Percentiles rank a stretch among this genome's conserved stretches.
Evolutionary conservation across 2,797 vertebrate species (phyloP).

Genomic region (Schizothorax lantsangensis): DNA sequence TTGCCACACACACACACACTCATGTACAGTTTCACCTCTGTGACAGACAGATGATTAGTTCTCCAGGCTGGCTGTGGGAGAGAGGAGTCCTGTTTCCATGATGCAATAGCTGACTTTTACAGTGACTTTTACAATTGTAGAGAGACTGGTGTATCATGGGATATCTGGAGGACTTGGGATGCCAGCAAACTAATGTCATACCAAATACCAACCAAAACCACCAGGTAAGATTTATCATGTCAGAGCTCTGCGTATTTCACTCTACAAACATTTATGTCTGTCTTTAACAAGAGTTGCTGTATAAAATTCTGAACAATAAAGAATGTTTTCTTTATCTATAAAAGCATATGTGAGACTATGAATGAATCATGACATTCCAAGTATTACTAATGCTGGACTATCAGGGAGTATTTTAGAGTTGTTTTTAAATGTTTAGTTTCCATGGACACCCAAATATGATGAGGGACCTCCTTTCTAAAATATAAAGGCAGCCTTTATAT

Average conservation of each 20-base stretch:
- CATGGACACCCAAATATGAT: not conserved
- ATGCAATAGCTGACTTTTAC: conserved; percentile 69
- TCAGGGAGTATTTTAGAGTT: not conserved
- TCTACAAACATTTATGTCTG: not conserved
- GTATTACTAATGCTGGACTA: conserved; percentile 1
- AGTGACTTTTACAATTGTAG: conserved; percentile 68
- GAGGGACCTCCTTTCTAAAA: not conserved
- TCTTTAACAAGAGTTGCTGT: not conserved
- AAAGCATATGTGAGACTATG: not conserved
- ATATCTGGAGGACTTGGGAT: conserved; percentile 57
- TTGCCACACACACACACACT: conserved; percentile 54
- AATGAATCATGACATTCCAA: not conserved
- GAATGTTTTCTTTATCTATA: not conserved
- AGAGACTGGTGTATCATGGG: conserved; percentile 59
- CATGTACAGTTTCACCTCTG: conserved; percentile 55
- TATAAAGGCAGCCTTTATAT: not conserved
- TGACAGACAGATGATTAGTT: conserved; percentile 74
- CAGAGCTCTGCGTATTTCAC: conserved; percentile 7
- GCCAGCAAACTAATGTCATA: conserved; percentile 51
- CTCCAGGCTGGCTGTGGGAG: conserved; percentile 74
- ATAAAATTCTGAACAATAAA: not conserved
- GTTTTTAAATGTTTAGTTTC: not conserved
- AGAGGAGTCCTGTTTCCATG: conserved; percentile 67
- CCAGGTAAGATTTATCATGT: conserved; percentile 30
- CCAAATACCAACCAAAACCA: conserved; percentile 36